Base-by-base conservation (phyloP, 2,797 vertebrate species). In the Halcyon badia region DNA sequence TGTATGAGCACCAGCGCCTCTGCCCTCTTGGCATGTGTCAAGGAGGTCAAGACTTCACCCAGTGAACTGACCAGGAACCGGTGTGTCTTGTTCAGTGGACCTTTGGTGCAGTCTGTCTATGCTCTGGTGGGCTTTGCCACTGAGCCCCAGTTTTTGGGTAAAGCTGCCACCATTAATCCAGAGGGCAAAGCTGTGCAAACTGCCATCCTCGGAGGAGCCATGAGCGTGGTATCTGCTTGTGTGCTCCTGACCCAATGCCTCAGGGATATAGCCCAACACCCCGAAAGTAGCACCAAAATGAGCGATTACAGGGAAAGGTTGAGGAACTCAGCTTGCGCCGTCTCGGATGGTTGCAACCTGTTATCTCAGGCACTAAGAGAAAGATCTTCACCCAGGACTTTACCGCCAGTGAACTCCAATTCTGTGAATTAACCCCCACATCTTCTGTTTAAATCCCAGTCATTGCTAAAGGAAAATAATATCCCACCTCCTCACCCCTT, bases 181-280 rank as follows among this genome's bases (percentile, higher is more conserved):
- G 99, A 99, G 98, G 99, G 99, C 87, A 99, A 99, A 98, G 99
- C 99, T 61, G 99, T 99, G 95, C 99, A 99, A 98, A 99, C 99
- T 37, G 99, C 99, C 35, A 99, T 99, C 93, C 98, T 99, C 77
- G 99, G 99, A 18, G 99, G 99, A 28, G 99, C 99, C 93, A 99
- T 99, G 99, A 99, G 99, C 37, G 99, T 99, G 94, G 99, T 99
- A 80, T 99, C 99, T 3, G 99, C 99, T 96, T 99, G 99, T 46
- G 99, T 99, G 91, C 99, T 99, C 91, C 98, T 99, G 98, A 99
- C 99, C 95, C 99, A 99, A 98, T 99, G 99, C 98, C 99, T 99
- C 97, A 98, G 99, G 98, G 99, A 99, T 96, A 99, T 99, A 48
- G 99, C 99, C 94, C 99, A 99, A 98, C 99, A 99, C 98, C 98